phyloP scores from a whole-genome alignment of 2,888 invertebrate species.

The Cheilosia urbana region DNA sequence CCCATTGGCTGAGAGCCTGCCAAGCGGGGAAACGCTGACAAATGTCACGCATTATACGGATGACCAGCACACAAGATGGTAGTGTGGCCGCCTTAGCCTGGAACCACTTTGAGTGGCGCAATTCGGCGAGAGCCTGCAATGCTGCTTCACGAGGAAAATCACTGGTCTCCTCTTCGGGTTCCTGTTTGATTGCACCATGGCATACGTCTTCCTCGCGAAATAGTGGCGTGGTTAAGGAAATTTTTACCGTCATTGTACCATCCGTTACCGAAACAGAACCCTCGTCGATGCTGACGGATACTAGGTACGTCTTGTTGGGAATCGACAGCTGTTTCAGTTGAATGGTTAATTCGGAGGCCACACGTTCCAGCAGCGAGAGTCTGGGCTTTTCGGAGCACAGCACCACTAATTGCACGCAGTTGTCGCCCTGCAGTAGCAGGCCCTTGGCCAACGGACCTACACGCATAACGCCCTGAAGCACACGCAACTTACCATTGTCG shows the following conservation, averaged over 20 bases:
- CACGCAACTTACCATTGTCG: conserved; percentile 86
- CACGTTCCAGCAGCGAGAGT: conserved; percentile 91
- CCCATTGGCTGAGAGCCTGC: conserved; percentile 95
- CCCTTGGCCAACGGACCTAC: conserved; percentile 94
- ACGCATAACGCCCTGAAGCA: conserved; percentile 96
- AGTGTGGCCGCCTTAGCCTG: conserved; percentile 98
- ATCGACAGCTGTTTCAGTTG: conserved; percentile 88
- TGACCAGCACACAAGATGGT: conserved; percentile 96
- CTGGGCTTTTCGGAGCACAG: conserved; percentile 96
- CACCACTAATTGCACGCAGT: conserved; percentile 94
- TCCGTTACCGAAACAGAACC: conserved; percentile 92
- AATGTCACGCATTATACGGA: conserved; percentile 95
- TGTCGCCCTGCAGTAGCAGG: conserved; percentile 93
- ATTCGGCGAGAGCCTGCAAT: conserved; percentile 99
- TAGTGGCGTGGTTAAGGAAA: conserved; percentile 94
- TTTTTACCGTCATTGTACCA: conserved; percentile 89
- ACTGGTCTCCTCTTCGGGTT: conserved; percentile 87
- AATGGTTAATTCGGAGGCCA: conserved; percentile 91
- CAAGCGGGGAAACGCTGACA: conserved; percentile 96
- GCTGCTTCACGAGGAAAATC: conserved; percentile 99
- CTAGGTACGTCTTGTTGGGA: conserved; percentile 89
- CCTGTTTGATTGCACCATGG: conserved; percentile 89
- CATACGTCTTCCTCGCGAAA: conserved; percentile 90
- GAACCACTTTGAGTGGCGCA: conserved; percentile 99
- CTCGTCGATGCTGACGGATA: conserved; percentile 91